Conservation (phyloP, 2,113 vertebrate genomes). For the Laticauda laticaudata region DNA sequence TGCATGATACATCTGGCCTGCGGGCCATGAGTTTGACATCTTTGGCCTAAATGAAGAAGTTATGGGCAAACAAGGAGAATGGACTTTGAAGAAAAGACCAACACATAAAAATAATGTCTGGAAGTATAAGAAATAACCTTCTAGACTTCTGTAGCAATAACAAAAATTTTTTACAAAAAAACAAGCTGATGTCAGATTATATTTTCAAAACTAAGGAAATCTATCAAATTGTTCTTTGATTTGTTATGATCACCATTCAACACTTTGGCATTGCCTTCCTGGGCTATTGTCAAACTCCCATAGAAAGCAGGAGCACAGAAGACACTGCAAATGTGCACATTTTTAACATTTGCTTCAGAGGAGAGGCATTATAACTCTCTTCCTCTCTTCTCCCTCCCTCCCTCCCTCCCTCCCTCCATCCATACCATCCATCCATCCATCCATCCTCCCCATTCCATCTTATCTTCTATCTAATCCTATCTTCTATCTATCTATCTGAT, state of each 20-base stretch:
- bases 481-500: no score
- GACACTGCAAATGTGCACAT: background rate
- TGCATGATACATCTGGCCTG: no score
- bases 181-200: background rate
- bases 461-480: no score
- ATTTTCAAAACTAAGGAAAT: background rate
- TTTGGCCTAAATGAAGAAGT: background rate
- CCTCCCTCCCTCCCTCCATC: no score
- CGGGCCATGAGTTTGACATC: no score
- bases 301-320: background rate
- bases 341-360: background rate
- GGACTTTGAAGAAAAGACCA: background rate
- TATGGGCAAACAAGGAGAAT: background rate
- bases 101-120: background rate
- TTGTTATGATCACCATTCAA: background rate
- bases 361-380: background rate
- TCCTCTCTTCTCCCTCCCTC: fast-evolving
- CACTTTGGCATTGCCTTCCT: background rate
- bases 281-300: background rate
- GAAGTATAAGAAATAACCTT: background rate
- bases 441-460: no score
- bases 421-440: no score
- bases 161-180: background rate
- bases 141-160: background rate
- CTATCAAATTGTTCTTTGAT: background rate